These are phyloP conservation scores for Synanceia verrucosa DNA, from an alignment of 2,797 vertebrate species.

Conservation along the genomic window DNA sequence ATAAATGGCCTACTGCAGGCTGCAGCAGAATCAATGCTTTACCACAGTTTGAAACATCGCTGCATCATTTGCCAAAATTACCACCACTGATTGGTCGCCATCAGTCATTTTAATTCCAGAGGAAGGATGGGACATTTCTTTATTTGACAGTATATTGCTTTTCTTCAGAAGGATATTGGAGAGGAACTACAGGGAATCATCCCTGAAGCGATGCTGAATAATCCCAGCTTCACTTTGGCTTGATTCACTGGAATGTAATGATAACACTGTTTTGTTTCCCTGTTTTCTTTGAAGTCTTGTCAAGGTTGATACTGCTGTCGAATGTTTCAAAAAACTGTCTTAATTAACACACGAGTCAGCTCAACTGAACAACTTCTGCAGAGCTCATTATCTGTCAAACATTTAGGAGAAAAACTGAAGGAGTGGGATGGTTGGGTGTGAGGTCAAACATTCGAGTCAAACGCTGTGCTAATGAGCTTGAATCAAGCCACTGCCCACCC, in stretches of 20 bases:
- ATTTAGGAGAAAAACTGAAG: conserved; percentile 12
- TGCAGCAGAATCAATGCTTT: conserved; percentile 70
- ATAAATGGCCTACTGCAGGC: conserved; percentile 66
- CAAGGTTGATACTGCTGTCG: neutral
- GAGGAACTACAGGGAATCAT: conserved; percentile 25
- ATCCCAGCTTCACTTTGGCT: conserved; percentile 23
- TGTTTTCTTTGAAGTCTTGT: conserved; percentile 15
- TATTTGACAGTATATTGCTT: conserved; percentile 38
- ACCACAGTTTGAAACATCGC: conserved; percentile 60
- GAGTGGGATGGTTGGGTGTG: conserved; percentile 14
- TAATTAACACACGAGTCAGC: conserved; percentile 18
- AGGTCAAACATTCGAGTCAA: conserved; percentile 67
- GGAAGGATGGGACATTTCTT: conserved; percentile 42
- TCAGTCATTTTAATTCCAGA: conserved; percentile 73
- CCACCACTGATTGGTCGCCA: conserved; percentile 68
- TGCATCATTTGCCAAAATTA: conserved; percentile 75
- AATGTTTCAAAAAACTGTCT: conserved; percentile 17
- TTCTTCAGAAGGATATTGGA: conserved; percentile 12
- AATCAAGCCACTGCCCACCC: conserved; percentile 58
- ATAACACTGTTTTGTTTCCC: conserved; percentile 19
- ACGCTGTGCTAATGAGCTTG: conserved; percentile 66
- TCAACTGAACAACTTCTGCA: conserved; percentile 15
- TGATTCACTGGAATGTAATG: conserved; percentile 20
- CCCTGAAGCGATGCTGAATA: conserved; percentile 47
- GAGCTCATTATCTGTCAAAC: conserved; percentile 27